These are phyloP conservation scores for Varanus komodoensis DNA, from an alignment of 2,113 vertebrate species.

Conservation along the genomic window DNA sequence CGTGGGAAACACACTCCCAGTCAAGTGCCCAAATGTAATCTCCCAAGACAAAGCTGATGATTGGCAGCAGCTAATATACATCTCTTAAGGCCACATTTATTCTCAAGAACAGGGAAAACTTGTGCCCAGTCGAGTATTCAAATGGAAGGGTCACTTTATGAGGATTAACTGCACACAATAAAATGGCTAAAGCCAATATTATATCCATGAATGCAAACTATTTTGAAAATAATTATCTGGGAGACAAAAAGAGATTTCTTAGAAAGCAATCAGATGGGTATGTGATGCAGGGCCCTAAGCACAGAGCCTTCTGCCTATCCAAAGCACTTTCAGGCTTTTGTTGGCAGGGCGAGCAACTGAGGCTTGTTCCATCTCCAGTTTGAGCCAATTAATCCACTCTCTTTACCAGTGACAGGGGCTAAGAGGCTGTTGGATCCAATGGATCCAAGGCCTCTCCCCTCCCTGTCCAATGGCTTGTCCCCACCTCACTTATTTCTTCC, in stretches of 20 bases:
- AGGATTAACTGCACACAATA: neutral
- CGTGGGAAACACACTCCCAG: neutral
- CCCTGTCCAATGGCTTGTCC: too few species aligned
- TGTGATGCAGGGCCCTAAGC: too few species aligned
- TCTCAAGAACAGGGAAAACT: neutral
- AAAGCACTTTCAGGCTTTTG: too few species aligned
- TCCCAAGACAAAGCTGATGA: neutral
- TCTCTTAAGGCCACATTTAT: constrained; percentile 16
- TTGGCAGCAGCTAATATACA: neutral
- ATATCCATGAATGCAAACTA: neutral
- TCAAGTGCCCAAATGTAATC: neutral
- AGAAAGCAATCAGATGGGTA: too few species aligned
- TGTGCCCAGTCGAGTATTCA: neutral
- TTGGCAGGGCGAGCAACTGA: too few species aligned
- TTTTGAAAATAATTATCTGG: neutral
- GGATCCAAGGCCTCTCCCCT: too few species aligned
- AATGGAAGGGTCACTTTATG: neutral
- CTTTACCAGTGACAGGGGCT: too few species aligned
- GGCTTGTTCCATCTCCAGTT: too few species aligned
- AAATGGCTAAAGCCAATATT: neutral
- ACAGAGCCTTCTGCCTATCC: too few species aligned
- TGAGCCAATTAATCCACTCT: too few species aligned
- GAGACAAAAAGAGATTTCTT: neutral
- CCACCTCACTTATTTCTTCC: too few species aligned
- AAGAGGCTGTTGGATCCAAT: too few species aligned